phyloP scores from a whole-genome alignment of 2,888 invertebrate genomes.

The Sturmia bella region DNA sequence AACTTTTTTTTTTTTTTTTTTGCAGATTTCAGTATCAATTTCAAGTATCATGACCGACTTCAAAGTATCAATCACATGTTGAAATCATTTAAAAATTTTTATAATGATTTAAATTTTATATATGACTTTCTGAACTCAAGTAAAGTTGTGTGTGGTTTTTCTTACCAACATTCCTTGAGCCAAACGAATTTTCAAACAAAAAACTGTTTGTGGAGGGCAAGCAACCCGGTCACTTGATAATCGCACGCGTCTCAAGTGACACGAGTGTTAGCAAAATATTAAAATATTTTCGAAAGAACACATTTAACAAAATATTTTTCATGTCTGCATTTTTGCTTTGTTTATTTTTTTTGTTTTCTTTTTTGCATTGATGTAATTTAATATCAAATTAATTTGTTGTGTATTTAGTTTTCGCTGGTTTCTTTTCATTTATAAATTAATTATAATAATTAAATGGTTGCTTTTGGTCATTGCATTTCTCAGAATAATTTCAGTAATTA shows the following conservation, averaged over 20 bases:
- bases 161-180: background rate
- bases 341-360: too few species aligned
- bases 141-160: constrained; percentile 27
- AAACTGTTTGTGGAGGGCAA: constrained; percentile 5
- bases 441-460: constrained; percentile 56
- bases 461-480: constrained; percentile 9
- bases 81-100: constrained; percentile 34
- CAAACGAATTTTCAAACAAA: constrained; percentile 20
- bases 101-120: background rate
- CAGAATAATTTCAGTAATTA: constrained; percentile 28
- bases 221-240: constrained; percentile 71
- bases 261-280: constrained; percentile 72
- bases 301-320: constrained; percentile 35
- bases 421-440: constrained; percentile 25
- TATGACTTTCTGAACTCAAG: background rate
- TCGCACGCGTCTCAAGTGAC: constrained; percentile 81
- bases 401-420: background rate
- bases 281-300: constrained; percentile 42
- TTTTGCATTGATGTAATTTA: constrained; percentile 16
- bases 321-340: background rate
- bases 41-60: constrained; percentile 67
- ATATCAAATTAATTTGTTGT: constrained; percentile 39
- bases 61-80: constrained; percentile 66
- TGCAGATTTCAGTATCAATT: constrained; percentile 45
- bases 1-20: background rate